Evolutionary conservation across 2,113 vertebrate species (phyloP).

Genomic region (Ranitomeya imitator): DNA sequence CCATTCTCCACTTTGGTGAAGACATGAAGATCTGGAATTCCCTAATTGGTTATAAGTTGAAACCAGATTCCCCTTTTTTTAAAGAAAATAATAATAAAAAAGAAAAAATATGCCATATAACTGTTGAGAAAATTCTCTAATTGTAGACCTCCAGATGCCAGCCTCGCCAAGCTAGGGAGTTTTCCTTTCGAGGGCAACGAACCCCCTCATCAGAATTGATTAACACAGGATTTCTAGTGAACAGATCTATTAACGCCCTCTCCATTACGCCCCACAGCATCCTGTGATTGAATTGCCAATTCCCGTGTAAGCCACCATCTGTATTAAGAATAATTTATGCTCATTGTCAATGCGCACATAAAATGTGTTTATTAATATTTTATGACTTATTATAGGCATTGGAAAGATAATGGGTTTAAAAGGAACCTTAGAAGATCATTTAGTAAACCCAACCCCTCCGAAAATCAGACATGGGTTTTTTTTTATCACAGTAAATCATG

Average conservation of each 20-base stretch:
- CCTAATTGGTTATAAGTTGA: too few relatives aligned
- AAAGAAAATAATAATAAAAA: background rate
- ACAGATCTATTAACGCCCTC: background rate
- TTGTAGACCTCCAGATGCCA: background rate
- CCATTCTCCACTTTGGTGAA: background rate
- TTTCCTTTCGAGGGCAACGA: background rate
- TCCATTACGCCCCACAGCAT: background rate
- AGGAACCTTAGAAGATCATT: background rate
- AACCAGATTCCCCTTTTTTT: background rate
- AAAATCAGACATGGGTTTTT: background rate
- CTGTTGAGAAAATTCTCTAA: background rate
- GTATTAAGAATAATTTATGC: background rate
- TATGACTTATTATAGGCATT: conserved; percentile 2
- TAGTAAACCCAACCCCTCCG: background rate
- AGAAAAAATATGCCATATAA: background rate
- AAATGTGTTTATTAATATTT: background rate
- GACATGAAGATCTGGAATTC: background rate
- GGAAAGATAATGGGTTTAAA: background rate
- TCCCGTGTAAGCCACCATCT: background rate
- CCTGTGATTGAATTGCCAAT: conserved; percentile 7
- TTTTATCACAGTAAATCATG: background rate
- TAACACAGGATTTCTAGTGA: background rate
- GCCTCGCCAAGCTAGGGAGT: background rate
- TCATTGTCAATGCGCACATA: background rate
- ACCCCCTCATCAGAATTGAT: background rate